Evolutionary conservation across 2,797 vertebrate species (phyloP).

Genomic region (Lacerta viridis): DNA sequence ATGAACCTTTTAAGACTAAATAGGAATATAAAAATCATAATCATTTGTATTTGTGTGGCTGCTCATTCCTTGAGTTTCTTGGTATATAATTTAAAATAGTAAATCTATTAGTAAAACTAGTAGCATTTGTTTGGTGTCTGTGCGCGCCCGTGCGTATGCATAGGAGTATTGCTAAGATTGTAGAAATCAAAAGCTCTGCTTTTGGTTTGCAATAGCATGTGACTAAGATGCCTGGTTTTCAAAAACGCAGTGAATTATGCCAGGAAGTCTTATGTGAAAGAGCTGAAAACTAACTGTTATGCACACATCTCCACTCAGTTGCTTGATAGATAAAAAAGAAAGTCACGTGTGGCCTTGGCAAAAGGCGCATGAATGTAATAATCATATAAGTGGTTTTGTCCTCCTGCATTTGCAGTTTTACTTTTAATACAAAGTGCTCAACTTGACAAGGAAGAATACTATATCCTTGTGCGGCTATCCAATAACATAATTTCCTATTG

Average conservation of each 20-base stretch:
- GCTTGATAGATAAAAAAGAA: conserved; percentile 24
- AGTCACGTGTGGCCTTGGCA: conserved; percentile 28
- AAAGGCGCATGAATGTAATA: conserved; percentile 52
- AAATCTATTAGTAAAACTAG: neutral
- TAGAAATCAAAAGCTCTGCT: conserved; percentile 73
- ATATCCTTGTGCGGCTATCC: conserved; percentile 44
- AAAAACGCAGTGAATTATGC: conserved; percentile 70
- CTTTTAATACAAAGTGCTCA: conserved; percentile 34
- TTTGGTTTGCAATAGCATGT: conserved; percentile 69
- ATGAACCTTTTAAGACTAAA: conserved; percentile 48
- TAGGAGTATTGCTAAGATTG: conserved; percentile 65
- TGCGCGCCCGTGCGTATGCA: conserved; percentile 38
- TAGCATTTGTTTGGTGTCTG: conserved; percentile 66
- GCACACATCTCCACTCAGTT: conserved; percentile 43
- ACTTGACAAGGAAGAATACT: conserved; percentile 53
- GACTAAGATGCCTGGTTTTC: conserved; percentile 53
- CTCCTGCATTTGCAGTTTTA: neutral
- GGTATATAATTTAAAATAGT: conserved; percentile 56
- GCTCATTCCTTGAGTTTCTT: conserved; percentile 67
- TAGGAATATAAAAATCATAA: conserved; percentile 28
- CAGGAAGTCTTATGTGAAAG: conserved; percentile 65
- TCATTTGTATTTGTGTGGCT: conserved; percentile 67
- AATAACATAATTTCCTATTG: neutral
- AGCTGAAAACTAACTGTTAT: conserved; percentile 50
- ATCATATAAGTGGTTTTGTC: conserved; percentile 44